These are phyloP conservation scores for Protophormia terraenovae DNA, from an alignment of 2,888 invertebrate species.

Conservation along the genomic window DNA sequence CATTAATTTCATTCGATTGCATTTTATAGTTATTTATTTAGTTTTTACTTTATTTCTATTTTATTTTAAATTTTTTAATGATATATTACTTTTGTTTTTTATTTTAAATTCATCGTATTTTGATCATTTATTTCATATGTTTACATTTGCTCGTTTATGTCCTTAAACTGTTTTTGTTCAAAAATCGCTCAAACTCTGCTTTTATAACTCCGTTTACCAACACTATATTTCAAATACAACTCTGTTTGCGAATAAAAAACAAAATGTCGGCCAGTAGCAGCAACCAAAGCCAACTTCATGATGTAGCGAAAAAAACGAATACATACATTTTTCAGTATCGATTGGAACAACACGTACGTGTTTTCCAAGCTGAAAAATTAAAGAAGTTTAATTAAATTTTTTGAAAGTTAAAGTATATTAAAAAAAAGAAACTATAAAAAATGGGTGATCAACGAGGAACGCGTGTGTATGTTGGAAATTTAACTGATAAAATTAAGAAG, in stretches of 20 bases:
- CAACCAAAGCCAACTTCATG: constrained; percentile 63
- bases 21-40: no score
- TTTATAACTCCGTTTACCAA: no score
- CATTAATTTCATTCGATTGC: no score
- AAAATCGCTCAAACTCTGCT: no score
- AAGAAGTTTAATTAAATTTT: constrained; percentile 23
- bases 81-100: no score
- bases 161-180: no score
- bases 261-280: constrained; percentile 42
- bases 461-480: constrained; percentile 94
- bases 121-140: no score
- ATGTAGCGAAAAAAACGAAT: constrained; percentile 53
- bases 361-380: constrained; percentile 24
- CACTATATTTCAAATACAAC: constrained; percentile 27
- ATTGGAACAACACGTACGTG: constrained; percentile 53
- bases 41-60: no score
- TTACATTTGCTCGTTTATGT: no score
- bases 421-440: constrained; percentile 61
- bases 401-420: constrained; percentile 39
- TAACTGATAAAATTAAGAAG: constrained; percentile 93
- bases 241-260: constrained; percentile 38
- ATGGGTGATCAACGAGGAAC: constrained; percentile 84
- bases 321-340: constrained; percentile 65
- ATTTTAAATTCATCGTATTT: no score
- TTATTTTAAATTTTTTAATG: no score